Evolutionary conservation across 2,113 vertebrate species (phyloP), one percentile per base, ranked within the genome.

Genomic region (Clarias magur): DNA sequence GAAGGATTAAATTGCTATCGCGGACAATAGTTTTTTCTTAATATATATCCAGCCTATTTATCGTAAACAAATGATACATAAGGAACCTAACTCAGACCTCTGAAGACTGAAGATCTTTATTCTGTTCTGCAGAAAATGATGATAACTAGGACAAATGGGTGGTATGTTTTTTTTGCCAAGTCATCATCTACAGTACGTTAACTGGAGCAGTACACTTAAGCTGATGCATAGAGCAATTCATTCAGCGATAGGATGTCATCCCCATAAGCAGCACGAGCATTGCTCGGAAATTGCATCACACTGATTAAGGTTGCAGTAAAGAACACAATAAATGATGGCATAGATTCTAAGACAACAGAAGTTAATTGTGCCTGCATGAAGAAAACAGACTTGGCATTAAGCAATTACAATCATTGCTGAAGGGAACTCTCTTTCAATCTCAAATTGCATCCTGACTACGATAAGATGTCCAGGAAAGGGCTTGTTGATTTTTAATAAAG

Each of bases 221-320:
- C 30, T 56, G 54, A 48, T n/a, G 7, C n/a, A 23, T 15, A 4
- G 21, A 8, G 5, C n/a, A 17, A 68, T 72, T 84, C 73, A 54
- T 59, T 30, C 63, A 21, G 48, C 6, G 68, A 83, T 13, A 13
- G 27, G 48, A 30, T 34, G 83, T 60, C 57, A 62, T 75, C 53
- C 34, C 72, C 2, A 48, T 85, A 62, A 53, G 72, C 59, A 85
- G 57, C 25, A 63, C 16, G 13, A 60, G n/a, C n/a, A 54, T 85
- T 85, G 72, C 83, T 27, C 30, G 12, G 56, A 63, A 63, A 85
- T 85, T 85, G 42, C 84, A 78, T 85, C 38, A 78, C 13, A 30
- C 23, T 62, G 68, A 73, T 34, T 76, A 75, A 78, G 54, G 57
- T 63, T 62, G 72, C 70, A 38, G 12, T 63, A 30, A 48, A 62